Evolutionary conservation across 2,797 vertebrate species (phyloP).

Genomic region (Rallus crepitans): DNA sequence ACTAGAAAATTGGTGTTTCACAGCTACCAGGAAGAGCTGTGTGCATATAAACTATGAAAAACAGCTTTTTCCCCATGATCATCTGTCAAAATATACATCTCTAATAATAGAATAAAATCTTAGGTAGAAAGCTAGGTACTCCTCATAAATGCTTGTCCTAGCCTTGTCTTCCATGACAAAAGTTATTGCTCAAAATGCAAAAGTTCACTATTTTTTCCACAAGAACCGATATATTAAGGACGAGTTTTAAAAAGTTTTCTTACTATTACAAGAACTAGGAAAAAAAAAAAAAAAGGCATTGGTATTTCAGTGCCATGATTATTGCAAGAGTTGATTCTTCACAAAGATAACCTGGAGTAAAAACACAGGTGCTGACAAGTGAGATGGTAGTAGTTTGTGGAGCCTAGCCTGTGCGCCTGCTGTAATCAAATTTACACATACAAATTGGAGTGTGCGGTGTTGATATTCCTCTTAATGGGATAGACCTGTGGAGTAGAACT

Average conservation of each 20-base stretch:
- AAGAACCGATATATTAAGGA: not conserved
- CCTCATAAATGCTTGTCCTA: not conserved
- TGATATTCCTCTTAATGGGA: not conserved
- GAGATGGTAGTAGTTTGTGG: not conserved
- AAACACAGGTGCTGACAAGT: not conserved
- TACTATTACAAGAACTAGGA: not conserved
- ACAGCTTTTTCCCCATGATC: not conserved
- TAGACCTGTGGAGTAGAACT: not conserved
- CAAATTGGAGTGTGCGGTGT: not conserved
- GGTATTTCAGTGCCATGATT: not conserved
- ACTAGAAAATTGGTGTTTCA: not conserved
- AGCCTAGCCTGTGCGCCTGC: not conserved
- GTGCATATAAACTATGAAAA: not conserved
- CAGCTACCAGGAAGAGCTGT: not conserved
- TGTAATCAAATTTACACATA: not conserved
- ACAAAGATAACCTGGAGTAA: not conserved
- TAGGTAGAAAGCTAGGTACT: not conserved
- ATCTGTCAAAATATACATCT: not conserved
- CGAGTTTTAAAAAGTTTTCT: not conserved
- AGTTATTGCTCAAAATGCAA: not conserved
- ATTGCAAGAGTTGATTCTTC: not conserved
- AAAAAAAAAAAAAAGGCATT: no score
- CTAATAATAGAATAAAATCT: not conserved
- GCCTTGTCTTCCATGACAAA: not conserved
- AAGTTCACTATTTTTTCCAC: not conserved